These are phyloP conservation scores for Ophiodon elongatus DNA, from an alignment of 2,113 vertebrate genomes.

Conservation along the genomic window DNA sequence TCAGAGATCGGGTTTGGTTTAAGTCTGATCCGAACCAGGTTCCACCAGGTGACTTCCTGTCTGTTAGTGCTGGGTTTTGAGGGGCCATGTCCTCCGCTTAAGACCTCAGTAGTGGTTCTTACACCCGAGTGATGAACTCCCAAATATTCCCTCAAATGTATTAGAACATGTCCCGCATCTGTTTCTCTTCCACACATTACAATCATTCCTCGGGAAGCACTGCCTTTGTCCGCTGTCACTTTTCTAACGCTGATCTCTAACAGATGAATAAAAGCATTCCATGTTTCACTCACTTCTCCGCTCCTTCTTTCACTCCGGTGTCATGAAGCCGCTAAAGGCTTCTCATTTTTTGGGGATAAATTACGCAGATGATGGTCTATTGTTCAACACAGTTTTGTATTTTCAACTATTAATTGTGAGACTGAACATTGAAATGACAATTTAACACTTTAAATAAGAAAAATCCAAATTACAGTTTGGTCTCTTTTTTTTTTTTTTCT, in stretches of 20 bases:
- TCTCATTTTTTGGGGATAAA: too few relatives aligned
- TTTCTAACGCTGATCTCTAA: slow-evolving; percentile 84
- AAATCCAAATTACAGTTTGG: slow-evolving; percentile 5
- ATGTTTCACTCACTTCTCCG: slow-evolving; percentile 49
- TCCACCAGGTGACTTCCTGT: neutral
- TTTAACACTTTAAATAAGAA: slow-evolving; percentile 25
- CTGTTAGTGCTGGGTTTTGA: slow-evolving; percentile 13
- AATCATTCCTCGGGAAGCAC: slow-evolving; percentile 66
- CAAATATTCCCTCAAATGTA: neutral
- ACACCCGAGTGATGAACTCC: neutral
- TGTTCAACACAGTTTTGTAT: slow-evolving; percentile 30
- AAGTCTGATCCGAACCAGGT: neutral
- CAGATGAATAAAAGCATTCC: slow-evolving; percentile 83
- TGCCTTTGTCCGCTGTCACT: slow-evolving; percentile 70
- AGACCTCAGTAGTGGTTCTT: neutral
- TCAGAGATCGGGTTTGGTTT: neutral
- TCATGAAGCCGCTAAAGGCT: too few relatives aligned
- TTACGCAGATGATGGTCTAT: neutral
- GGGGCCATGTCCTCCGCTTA: neutral
- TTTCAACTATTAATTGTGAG: slow-evolving; percentile 7
- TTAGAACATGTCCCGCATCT: slow-evolving; percentile 25
- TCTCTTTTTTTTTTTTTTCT: too few relatives aligned
- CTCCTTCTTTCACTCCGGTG: slow-evolving; percentile 25
- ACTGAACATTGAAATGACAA: neutral
- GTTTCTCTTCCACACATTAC: slow-evolving; percentile 46